phyloP scores from a whole-genome alignment of 2,113 vertebrate species.

The Laterallus jamaicensis region DNA sequence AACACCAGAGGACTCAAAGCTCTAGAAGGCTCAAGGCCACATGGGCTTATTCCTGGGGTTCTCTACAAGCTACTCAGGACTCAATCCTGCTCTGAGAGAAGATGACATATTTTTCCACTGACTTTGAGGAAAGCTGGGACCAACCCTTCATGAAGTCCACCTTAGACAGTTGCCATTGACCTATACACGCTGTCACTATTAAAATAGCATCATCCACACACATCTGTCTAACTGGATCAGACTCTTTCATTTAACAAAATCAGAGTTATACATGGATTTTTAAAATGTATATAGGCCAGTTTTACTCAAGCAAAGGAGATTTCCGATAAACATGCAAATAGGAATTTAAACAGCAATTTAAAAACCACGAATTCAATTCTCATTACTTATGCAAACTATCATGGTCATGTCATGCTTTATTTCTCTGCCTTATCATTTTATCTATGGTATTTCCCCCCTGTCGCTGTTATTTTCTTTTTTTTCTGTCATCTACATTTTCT shows the following conservation, averaged over 20 bases:
- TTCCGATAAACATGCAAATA: constrained; percentile 69
- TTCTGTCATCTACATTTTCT: constrained; percentile 66
- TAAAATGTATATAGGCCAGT: constrained; percentile 55
- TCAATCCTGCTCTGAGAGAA: neutral
- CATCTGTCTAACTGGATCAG: neutral
- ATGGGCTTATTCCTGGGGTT: neutral
- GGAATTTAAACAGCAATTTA: constrained; percentile 69
- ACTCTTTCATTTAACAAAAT: constrained; percentile 25
- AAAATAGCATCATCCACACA: neutral
- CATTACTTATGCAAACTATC: constrained; percentile 63
- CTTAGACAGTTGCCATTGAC: neutral
- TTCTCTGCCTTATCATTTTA: constrained; percentile 65
- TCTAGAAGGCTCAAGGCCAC: neutral
- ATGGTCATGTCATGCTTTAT: constrained; percentile 57
- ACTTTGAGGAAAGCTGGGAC: neutral
- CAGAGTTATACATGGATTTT: neutral
- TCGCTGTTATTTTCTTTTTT: constrained; percentile 42
- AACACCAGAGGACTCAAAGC: neutral
- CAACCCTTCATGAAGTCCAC: neutral
- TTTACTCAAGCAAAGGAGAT: constrained; percentile 68
- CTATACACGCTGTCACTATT: neutral
- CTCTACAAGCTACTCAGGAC: neutral
- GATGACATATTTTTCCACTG: neutral
- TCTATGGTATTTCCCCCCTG: constrained; percentile 55
- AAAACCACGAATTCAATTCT: constrained; percentile 55